Evolutionary conservation across 2,797 vertebrate genomes (phyloP), one percentile per base, ranked within the genome.

Genomic region (Petrocephalus sullivani): DNA sequence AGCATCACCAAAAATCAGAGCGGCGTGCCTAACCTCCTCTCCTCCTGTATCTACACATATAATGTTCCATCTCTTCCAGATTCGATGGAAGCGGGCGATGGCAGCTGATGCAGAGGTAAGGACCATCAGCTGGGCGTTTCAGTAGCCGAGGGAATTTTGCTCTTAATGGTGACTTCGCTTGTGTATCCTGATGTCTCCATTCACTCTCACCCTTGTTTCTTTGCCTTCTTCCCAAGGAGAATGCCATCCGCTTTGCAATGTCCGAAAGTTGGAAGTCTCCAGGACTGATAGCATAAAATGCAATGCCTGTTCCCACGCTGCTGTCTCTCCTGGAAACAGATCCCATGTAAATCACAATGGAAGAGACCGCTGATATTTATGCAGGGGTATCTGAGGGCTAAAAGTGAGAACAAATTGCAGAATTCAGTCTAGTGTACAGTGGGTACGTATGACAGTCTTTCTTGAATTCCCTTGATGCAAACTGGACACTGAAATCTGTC

Each of bases 1-100:
- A 86, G n/a, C 23, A 88, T 88, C 33, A 49, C 23, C 82, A 54
- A 71, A 86, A 87, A 51, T 64, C 37, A 14, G 12, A 58, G 41
- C 3, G 4, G 6, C 16, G 7, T 58, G 58, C 23, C 28, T 67
- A 67, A 28, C 16, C 23, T 19, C 9, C 12, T 54, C 53, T 37
- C 23, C 83, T 85, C 14, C 56, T 58, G 46, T 58, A 28, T 57
- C 16, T 58, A 37, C 28, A 58, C 12, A 58, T 33, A 37, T 14
- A 33, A 58, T 33, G 14, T 33, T 61, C 37, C 1, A 37, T 10
- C n/a, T 12, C 37, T 2, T 58, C 10, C 28, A 58, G 81, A 85
- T 58, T 53, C 23, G 2, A 37, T 10, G 58, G 37, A n/a, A 85
- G 56, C 54, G 54, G 53, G 33, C 58, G 12, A 37, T 85, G 10